Conservation (phyloP, 2,797 vertebrate species). For the Channallabes apus region DNA sequence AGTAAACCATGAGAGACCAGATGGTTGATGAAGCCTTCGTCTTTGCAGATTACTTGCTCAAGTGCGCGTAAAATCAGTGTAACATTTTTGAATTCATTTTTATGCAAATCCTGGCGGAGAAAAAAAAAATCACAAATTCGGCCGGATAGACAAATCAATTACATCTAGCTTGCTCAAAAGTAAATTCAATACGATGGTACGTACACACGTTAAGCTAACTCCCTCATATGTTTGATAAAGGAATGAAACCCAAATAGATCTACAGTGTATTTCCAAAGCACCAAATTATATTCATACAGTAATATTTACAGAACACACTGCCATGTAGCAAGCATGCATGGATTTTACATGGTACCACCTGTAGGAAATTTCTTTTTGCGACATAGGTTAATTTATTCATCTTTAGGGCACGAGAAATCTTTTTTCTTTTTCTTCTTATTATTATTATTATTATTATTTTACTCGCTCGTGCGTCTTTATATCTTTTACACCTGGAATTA, state of each 20-base stretch:
- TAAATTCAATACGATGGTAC: neutral
- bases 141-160: neutral
- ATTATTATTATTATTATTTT: too few relatives aligned
- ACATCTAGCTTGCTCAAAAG: too few relatives aligned
- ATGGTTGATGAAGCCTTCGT: slow-evolving; percentile 61
- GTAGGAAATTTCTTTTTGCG: neutral
- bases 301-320: neutral
- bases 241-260: neutral
- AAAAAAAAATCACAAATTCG: neutral
- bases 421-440: too few relatives aligned
- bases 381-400: neutral
- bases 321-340: neutral
- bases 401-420: neutral
- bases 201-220: neutral
- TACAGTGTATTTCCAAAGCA: neutral
- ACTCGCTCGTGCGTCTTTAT: neutral
- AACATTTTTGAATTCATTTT: slow-evolving; percentile 71
- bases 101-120: slow-evolving; percentile 74
- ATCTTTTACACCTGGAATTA: neutral
- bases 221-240: neutral
- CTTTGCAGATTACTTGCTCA: slow-evolving; percentile 68
- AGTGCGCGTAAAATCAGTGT: slow-evolving; percentile 75
- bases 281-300: neutral
- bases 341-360: neutral
- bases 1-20: slow-evolving; percentile 76